Base-by-base conservation (phyloP, 2,797 vertebrate genomes). In the Pelobates cultripes region DNA sequence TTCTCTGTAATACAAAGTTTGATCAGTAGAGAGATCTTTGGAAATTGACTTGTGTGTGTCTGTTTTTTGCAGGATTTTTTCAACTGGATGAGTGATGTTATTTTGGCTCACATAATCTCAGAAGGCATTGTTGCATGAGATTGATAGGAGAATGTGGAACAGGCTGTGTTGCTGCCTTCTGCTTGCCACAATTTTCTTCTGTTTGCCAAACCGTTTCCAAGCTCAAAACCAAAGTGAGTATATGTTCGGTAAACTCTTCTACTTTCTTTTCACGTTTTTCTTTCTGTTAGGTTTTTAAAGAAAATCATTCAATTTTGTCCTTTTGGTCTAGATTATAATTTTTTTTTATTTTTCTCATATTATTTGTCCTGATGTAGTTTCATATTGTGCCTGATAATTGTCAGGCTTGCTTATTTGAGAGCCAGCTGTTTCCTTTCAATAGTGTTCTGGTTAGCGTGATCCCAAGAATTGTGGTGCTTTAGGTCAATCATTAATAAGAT, bases 121-220 rank as follows among this genome's bases (percentile, higher is more conserved):
- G 70, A 69, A 12, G 40, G 64, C 15, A 28, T 10, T 9, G 61
- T 4, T 7, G 28, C 41, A 15, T 53, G 57, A 55, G 69, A 42
- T 15, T 14, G 4, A 10, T 28, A 53, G 44, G 79, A 83, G 81
- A 78, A 83, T 83, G 81, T 41, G 55, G 81, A 40, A 53, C 43
- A 44, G 53, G 41, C 44, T 40, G 63, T 3, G 43, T 8, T 41
- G 15, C 43, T 28, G 77, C 55, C 47, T 45, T 64, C 43, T 74
- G 7, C 51, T 82, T 57, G 61, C 64, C 8, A 43, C 53, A 8
- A 10, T 78, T 43, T 4, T 78, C 47, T 68, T 14, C 9, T 75
- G 55, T 61, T 60, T 78, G 5, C 64, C 61, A n/a, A 47, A 3
- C 43, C 14, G 10, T 73, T 51, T 70, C 71, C 28, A 17, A 4